Evolutionary conservation across 2,113 vertebrate species (phyloP).

Genomic region (Sakesphorus luctuosus): DNA sequence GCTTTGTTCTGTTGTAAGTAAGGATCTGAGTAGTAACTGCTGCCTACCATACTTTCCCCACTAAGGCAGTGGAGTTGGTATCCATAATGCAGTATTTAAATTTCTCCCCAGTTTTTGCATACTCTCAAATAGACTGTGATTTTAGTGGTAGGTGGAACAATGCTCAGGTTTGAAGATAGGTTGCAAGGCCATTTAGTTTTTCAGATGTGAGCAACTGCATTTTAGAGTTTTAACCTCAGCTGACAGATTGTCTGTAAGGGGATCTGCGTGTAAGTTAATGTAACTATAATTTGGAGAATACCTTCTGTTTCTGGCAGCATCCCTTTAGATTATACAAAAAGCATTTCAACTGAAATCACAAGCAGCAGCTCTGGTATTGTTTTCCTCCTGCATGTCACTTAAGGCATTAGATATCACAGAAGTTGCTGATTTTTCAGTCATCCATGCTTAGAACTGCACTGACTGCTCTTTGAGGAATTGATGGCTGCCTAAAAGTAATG

Average conservation of each 20-base stretch:
- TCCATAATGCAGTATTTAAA: neutral
- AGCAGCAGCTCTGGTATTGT: neutral
- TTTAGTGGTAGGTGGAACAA: neutral
- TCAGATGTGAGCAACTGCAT: neutral
- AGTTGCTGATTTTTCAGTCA: neutral
- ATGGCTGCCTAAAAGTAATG: neutral
- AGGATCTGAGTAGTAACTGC: neutral
- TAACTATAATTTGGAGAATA: neutral
- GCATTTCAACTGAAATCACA: neutral
- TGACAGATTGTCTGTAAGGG: neutral
- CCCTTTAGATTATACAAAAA: neutral
- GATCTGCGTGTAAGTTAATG: neutral
- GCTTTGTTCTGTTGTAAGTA: neutral
- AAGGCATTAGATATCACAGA: neutral
- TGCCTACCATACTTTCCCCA: neutral
- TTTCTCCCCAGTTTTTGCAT: neutral
- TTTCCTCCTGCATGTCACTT: neutral
- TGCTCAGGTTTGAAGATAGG: neutral
- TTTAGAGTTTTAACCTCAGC: neutral
- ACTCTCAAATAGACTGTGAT: neutral
- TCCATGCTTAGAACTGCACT: neutral
- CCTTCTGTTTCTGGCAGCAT: neutral
- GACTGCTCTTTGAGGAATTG: neutral
- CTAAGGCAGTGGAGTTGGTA: neutral
- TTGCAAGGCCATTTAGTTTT: neutral